Evolutionary conservation across 1,140 invertebrate species (phyloP), one percentile per base, ranked within the genome.

Genomic region (Mylabris phalerata): DNA sequence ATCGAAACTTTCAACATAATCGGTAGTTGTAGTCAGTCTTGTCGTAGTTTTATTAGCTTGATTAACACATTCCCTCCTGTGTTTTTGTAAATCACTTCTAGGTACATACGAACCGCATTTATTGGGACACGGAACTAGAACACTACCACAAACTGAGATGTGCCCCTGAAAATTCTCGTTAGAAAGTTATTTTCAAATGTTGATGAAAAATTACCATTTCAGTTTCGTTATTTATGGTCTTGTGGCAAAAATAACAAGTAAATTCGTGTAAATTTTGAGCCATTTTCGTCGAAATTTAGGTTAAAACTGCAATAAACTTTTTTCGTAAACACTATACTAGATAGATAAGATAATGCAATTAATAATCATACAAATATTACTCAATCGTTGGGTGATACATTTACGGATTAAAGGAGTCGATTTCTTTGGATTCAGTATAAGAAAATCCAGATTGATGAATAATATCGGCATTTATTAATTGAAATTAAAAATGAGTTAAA

Each of bases 91-190:
- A 25, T 79, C 77, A 47, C 78, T 80, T 45, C 85, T 74, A 41
- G 82, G 79, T 10, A 87, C 75, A 71, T 84, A 87, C n/a, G 79
- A 80, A 0, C 82, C 82, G 56, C 85, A 88, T 42, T 80, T 78
- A 57, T 81, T 75, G 0, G 81, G 77, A 55, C 86, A 88, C 67
- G 84, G 80, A 64, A 86, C 82, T 44, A 87, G 61, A 2, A 87
- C 84, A 47, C 82, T 82, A 6, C 82, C 82, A 58, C 86, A 88
- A 52, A 82, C 78, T 42, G 80, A 80, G 39, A 86, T 63, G 50
- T 88, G 86, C 48, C 79, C 80, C 78, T 83, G 64, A 5, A 76
- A 71, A 60, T 63, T 71, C 24, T 27, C 32, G 25, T 49, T 9
- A 38, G 19, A 19, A 2, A 19, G 3, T 9, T 11, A 42, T 49